Conservation (phyloP, 1,140 invertebrate species). For the Drosophila simulans region DNA sequence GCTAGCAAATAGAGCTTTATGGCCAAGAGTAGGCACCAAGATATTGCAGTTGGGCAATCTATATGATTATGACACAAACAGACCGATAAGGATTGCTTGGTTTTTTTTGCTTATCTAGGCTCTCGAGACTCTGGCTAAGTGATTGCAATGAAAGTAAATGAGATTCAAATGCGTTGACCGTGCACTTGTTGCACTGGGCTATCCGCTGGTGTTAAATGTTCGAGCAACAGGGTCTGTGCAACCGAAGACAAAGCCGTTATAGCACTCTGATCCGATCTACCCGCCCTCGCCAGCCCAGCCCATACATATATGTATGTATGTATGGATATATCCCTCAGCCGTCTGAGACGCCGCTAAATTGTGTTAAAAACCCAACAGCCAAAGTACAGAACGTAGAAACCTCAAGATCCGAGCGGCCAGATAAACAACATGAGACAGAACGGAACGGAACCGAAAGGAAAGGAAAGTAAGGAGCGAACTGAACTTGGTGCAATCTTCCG, state of each 20-base stretch:
- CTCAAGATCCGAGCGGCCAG: slow-evolving; percentile 70
- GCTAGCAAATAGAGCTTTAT: not conserved
- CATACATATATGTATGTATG: not conserved
- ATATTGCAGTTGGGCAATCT: not conserved
- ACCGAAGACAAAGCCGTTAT: slow-evolving; percentile 66
- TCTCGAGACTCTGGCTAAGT: slow-evolving; percentile 5
- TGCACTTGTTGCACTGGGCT: slow-evolving; percentile 31
- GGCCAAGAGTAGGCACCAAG: not conserved
- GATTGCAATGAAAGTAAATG: slow-evolving; percentile 68
- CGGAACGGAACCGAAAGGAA: slow-evolving; percentile 37
- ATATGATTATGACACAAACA: slow-evolving; percentile 11
- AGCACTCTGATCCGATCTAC: slow-evolving; percentile 13
- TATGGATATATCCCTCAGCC: slow-evolving; percentile 3
- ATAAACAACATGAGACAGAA: slow-evolving; percentile 61
- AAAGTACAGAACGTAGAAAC: slow-evolving; percentile 79
- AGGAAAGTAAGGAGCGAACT: slow-evolving; percentile 24
- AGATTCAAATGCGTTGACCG: slow-evolving; percentile 65
- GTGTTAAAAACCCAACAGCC: slow-evolving; percentile 75
- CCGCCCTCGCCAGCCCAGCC: not conserved
- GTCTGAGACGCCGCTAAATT: slow-evolving; percentile 68
- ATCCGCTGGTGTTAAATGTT: slow-evolving; percentile 42
- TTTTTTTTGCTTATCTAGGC: not conserved
- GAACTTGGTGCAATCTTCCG: slow-evolving; percentile 77
- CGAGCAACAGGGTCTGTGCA: slow-evolving; percentile 40
- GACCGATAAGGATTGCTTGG: not conserved